Evolutionary conservation across 2,113 vertebrate genomes (phyloP), one percentile per base, ranked within the genome.

Genomic region (Notiomystis cincta): DNA sequence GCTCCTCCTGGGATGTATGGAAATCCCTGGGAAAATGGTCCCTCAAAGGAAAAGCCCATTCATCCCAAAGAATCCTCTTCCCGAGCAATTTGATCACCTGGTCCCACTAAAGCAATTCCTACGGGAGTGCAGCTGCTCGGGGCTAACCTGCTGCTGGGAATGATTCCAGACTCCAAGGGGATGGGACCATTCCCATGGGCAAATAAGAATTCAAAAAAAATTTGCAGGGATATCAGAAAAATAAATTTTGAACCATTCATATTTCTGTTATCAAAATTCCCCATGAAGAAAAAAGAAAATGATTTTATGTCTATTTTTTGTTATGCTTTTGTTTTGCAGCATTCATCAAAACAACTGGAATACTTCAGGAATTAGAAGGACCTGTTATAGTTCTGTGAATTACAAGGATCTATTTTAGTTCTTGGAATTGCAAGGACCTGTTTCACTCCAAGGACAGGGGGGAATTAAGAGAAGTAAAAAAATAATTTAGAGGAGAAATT

Each of bases 211-310:
- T 48, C 5, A 3, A 28, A 4, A 56, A 25, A 15, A 13, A 7
- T 12, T 10, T 6, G 21, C 30, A 18, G 51, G 2, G 19, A 24
- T 6, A 16, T 4, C 31, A 13, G 4, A 17, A 22, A 64, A 85
- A 37, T 13, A 11, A 45, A 27, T 31, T 15, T 33, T 4, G 67
- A 66, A 10, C 6, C 3, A n/a, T 20, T 3, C 0, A 0, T 23
- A 2, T 42, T 82, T 51, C 48, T 27, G 5, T 44, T 37, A 35
- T 10, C 24, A 16, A 54, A 42, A 76, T 47, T 70, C 7, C 35
- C 15, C 1, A 0, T 0, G 2, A 8, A 40, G 17, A 40, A 13
- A 28, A 35, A 15, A 18, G 38, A 33, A 31, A 7, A 15, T 0
- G 3, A 19, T 31, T 62, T 81, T 56, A 35, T 15, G 9, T 11